Percentiles rank a stretch among this genome's conserved stretches.
phyloP scores from a whole-genome alignment of 2,113 vertebrate species.

The Marmota monax region DNA sequence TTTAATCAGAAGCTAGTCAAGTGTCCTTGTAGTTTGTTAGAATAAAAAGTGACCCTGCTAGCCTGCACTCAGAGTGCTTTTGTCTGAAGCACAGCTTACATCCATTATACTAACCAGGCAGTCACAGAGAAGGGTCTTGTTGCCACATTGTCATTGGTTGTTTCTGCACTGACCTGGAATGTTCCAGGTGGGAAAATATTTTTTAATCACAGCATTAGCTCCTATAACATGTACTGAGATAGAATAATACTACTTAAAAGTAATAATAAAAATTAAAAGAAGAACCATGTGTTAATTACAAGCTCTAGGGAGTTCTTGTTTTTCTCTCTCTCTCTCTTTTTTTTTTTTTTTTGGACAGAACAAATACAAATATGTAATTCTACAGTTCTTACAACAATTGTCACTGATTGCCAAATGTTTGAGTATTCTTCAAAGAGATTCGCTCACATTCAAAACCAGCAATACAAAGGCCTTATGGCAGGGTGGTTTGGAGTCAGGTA shows the following conservation, averaged over 20 bases:
- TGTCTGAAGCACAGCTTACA: not conserved
- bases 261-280: not conserved
- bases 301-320: not conserved
- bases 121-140: not conserved
- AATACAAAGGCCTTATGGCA: not conserved
- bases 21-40: not conserved
- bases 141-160: not conserved
- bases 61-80: not conserved
- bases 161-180: not conserved
- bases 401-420: not conserved
- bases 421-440: not conserved
- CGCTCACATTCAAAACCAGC: not conserved
- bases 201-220: not conserved
- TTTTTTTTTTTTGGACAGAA: not conserved
- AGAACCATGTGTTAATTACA: not conserved
- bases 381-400: not conserved
- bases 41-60: not conserved
- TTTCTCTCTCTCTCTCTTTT: no score
- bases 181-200: not conserved
- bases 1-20: conserved; percentile 28
- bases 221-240: not conserved
- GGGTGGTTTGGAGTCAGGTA: not conserved
- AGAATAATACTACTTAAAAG: not conserved
- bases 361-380: not conserved
- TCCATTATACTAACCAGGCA: not conserved